phyloP scores from a whole-genome alignment of 1,140 invertebrate species.

The Pristionchus pacificus region DNA sequence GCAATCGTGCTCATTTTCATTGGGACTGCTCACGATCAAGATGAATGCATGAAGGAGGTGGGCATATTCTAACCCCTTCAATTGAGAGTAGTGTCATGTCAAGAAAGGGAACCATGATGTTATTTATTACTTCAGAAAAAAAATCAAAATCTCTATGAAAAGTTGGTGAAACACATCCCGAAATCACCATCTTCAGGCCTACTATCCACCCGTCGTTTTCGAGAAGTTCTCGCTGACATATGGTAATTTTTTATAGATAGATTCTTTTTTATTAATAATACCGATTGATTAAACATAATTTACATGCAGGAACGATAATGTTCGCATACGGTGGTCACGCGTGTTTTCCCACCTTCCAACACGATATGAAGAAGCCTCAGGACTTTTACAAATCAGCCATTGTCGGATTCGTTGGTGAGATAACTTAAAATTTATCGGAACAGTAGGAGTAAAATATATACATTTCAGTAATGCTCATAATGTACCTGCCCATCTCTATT shows the following conservation, averaged over 20 bases:
- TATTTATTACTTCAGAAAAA: too few relatives aligned
- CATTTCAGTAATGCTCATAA: constrained; percentile 46
- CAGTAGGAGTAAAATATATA: not conserved
- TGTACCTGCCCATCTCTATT: constrained; percentile 53
- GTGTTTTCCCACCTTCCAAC: constrained; percentile 70
- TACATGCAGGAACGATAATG: constrained; percentile 35
- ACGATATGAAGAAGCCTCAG: constrained; percentile 64
- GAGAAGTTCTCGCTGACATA: not conserved
- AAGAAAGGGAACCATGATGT: too few relatives aligned
- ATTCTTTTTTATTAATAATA: too few relatives aligned
- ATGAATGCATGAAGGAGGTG: not conserved
- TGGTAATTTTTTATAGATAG: too few relatives aligned
- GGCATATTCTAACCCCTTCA: too few relatives aligned
- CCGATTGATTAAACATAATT: not conserved
- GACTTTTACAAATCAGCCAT: constrained; percentile 48
- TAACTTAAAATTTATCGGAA: too few relatives aligned
- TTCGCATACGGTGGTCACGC: constrained; percentile 68
- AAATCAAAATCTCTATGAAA: too few relatives aligned
- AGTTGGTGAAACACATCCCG: too few relatives aligned
- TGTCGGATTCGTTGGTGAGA: constrained; percentile 45
- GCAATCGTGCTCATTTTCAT: not conserved
- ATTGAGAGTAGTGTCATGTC: too few relatives aligned
- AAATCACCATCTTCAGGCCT: not conserved
- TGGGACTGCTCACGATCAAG: not conserved
- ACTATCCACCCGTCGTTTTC: not conserved